Evolutionary conservation across 1,140 invertebrate genomes (phyloP), one percentile per base, ranked within the genome.

Genomic region (Drosophila paulistorum): DNA sequence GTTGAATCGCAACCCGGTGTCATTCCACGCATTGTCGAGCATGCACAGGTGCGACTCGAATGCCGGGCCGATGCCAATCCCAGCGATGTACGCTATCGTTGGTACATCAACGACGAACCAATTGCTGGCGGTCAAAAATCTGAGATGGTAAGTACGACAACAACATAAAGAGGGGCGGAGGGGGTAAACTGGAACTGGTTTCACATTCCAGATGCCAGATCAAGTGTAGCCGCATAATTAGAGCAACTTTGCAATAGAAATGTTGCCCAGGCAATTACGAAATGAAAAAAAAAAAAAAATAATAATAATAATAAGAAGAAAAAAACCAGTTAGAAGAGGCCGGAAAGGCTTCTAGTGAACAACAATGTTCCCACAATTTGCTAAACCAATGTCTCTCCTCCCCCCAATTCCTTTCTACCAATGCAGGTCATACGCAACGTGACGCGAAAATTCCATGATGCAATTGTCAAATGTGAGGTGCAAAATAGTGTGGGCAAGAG

Each of bases 51-150:
- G 26, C 93, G 95, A 89, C 94, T 98, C 78, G 94, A 93, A 76
- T 97, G 96, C 91, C 93, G 94, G 57, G 96, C 95, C 11, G 94
- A 96, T 71, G 96, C 95, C 60, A 97, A 97, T 94, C 96, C 96
- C n/a, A 92, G 93, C 14, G 93, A 95, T 71, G 93, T 96, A 61
- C 94, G 93, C 26, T 97, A 96, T 93, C 94, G 94, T 68, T 96
- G 95, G 95, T 95, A 93, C 90, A 94, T 96, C 81, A 95, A 96
- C 87, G 95, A 96, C 80, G 94, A 95, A 82, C 93, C 94, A 69
- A 93, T 94, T 57, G 93, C 95, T 59, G 94, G 94, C 35, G 95
- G 94, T 92, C 51, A 92, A 71, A 92, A 92, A 73, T 95, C 95
- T 42, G 94, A 95, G 85, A 94, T 96, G 91, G 92, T 93, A 75